Evolutionary conservation across 2,888 invertebrate species (phyloP), one percentile per base, ranked within the genome.

Genomic region (Horisme vitalbata): DNA sequence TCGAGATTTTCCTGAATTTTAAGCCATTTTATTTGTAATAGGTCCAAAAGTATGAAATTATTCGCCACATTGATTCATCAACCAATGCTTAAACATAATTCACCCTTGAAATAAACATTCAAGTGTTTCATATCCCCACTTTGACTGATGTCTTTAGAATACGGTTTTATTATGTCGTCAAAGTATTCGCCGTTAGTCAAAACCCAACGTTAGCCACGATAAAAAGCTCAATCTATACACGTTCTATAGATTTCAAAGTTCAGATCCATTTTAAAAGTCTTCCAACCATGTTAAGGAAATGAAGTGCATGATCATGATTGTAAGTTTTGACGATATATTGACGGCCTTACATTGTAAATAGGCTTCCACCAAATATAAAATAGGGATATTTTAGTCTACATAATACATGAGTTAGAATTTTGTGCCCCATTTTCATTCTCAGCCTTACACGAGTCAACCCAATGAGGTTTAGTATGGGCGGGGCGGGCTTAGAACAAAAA

Each of bases 261-360:
- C n/a, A n/a, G n/a, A n/a, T n/a, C n/a, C n/a, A n/a, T n/a, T n/a
- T n/a, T n/a, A n/a, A n/a, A n/a, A 18, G 34, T 43, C 41, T 35
- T 43, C 34, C 28, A 23, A 35, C 14, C 12, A 14, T 2, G 26
- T 26, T n/a, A n/a, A n/a, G n/a, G n/a, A n/a, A n/a, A n/a, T n/a
- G n/a, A n/a, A n/a, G n/a, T n/a, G n/a, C n/a, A n/a, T n/a, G n/a
- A n/a, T n/a, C n/a, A n/a, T n/a, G n/a, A n/a, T n/a, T n/a, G n/a
- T n/a, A n/a, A n/a, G n/a, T n/a, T 47, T 47, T 45, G 53, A 45
- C 45, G 48, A 49, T 52, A 45, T 38, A 45, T 45, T 28, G 44
- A 44, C 49, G 41, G 52, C 39, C 36, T 41, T 32, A 28, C 31
- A 35, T 41, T 45, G 39, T 33, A 41, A 24, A 45, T 39, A 45